Evolutionary conservation across 2,888 invertebrate genomes (phyloP), one percentile per base, ranked within the genome.

Genomic region (Oligia latruncula): DNA sequence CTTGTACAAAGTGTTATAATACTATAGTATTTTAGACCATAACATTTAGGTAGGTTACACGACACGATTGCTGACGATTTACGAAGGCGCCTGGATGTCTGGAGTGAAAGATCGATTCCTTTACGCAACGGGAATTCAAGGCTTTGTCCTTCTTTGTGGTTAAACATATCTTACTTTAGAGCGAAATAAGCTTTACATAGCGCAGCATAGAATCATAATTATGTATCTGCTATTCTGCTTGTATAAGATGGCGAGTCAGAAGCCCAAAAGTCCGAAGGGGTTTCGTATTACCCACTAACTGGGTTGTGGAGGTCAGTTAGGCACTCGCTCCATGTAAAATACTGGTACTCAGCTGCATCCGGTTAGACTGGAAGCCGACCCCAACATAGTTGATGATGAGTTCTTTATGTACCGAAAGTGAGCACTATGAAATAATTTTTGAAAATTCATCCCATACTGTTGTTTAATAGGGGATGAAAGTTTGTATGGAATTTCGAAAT

Each of bases 81-180:
- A 9, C 13, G n/a, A 49, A 64, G 88, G 71, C 88, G 85, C 40
- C 85, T 35, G 13, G n/a, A 29, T 71, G 85, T 85, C 85, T 88
- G 86, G 74, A 62, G n/a, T 35, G 40, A 43, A 55, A 9, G 49
- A 88, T 85, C 85, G 85, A 85, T 85, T 68, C 15, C 17, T 76
- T 67, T 65, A 71, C 76, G 76, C 62, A 58, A 71, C 29, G 49
- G 65, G 65, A 68, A 55, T 55, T 1, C 40, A 20, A n/a, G 23
- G 60, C 17, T 23, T 52, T 74, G 35, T 52, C 71, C 64, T 71
- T 77, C 35, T n/a, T 71, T 46, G 23, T 49, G 73, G 87, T 83
- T 43, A 66, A 2, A 23, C 4, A 5, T 15, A 52, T 23, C 20
- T 43, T 35, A 35, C 4, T 75, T 62, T 11, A 46, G 52, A 46